Conservation (phyloP, 2,888 invertebrate genomes). For the Acronicta alni region DNA sequence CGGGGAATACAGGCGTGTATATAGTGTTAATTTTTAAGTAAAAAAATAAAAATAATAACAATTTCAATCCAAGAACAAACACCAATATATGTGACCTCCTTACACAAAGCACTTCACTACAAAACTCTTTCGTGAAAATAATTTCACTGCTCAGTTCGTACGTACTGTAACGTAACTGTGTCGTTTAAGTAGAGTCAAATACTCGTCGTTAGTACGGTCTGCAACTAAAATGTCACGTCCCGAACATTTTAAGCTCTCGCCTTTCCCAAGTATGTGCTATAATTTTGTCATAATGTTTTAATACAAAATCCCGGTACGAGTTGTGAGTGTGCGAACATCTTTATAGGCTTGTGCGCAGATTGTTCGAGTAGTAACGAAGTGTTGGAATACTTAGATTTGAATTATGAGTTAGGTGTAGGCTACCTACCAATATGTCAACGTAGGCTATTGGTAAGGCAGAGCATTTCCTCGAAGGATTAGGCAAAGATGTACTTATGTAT, state of each 20-base stretch:
- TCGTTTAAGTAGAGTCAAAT: slow-evolving; percentile 63
- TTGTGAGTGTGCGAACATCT: slow-evolving; percentile 61
- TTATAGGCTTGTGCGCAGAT: slow-evolving; percentile 47
- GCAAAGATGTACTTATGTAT: too few species aligned
- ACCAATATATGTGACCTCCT: slow-evolving; percentile 11
- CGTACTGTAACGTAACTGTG: slow-evolving; percentile 47
- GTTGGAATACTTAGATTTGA: slow-evolving; percentile 40
- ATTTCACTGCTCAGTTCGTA: slow-evolving; percentile 41
- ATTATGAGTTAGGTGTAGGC: slow-evolving; percentile 26
- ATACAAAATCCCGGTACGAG: slow-evolving; percentile 65
- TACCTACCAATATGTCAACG: too few species aligned
- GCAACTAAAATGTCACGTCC: slow-evolving; percentile 77
- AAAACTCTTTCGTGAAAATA: slow-evolving; percentile 43
- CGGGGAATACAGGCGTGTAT: too few species aligned
- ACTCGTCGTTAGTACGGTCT: slow-evolving; percentile 72
- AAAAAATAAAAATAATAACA: too few species aligned
- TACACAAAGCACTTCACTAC: slow-evolving; percentile 7
- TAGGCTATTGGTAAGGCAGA: too few species aligned
- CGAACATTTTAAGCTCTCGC: slow-evolving; percentile 70
- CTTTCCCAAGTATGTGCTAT: slow-evolving; percentile 67
- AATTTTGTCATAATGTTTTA: slow-evolving; percentile 74
- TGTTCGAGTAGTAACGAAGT: slow-evolving; percentile 44
- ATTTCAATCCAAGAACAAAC: slow-evolving; percentile 2
- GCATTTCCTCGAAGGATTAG: too few species aligned
- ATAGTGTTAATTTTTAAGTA: too few species aligned